These are phyloP conservation scores for Drosophila acutilabella DNA, from an alignment of 2,888 invertebrate species.

Conservation along the genomic window DNA sequence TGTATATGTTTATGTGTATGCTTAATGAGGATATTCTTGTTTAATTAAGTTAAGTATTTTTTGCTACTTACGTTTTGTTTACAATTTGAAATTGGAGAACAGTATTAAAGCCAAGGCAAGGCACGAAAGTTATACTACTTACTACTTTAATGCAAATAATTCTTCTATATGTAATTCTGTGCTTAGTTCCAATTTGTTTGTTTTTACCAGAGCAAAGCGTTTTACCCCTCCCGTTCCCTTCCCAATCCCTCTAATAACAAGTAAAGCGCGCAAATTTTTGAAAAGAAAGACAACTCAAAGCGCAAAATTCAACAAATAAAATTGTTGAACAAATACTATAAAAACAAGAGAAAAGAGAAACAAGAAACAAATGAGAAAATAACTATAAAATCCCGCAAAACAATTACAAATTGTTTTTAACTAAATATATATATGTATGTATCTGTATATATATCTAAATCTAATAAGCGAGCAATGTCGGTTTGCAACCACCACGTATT, in stretches of 20 bases:
- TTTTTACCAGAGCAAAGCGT: constrained; percentile 28
- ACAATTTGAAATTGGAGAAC: constrained; percentile 77
- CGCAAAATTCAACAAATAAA: constrained; percentile 46
- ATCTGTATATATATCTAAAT: constrained; percentile 14
- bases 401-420: constrained; percentile 69
- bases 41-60: constrained; percentile 61
- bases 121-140: constrained; percentile 52
- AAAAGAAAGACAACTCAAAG: constrained; percentile 38
- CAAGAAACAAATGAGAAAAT: constrained; percentile 14
- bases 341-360: constrained; percentile 28
- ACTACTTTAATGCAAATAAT: constrained; percentile 42
- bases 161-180: constrained; percentile 50
- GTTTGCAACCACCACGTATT: constrained; percentile 36
- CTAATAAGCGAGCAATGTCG: constrained; percentile 44
- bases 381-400: constrained; percentile 13
- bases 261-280: constrained; percentile 31
- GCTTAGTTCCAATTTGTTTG: constrained; percentile 72
- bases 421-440: constrained; percentile 10
- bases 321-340: constrained; percentile 48
- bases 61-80: constrained; percentile 66
- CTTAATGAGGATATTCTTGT: constrained; percentile 40
- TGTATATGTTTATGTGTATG: constrained; percentile 37
- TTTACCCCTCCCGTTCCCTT: neutral
- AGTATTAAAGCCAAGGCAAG: constrained; percentile 73
- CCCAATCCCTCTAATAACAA: constrained; percentile 28